These are phyloP conservation scores for Manduca sexta DNA, from an alignment of 1,140 invertebrate genomes.

Conservation along the genomic window DNA sequence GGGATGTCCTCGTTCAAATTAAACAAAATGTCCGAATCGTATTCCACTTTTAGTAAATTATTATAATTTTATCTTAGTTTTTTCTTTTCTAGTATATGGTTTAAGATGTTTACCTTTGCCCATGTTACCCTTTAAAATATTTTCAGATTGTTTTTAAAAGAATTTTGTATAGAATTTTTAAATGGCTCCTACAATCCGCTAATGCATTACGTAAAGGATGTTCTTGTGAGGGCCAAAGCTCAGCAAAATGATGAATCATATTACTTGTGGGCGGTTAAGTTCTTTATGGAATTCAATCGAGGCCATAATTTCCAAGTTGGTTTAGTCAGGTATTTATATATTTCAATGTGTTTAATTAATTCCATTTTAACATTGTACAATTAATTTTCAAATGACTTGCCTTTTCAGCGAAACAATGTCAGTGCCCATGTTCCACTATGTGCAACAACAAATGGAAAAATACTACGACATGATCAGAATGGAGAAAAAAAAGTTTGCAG, in stretches of 20 bases:
- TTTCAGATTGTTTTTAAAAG: constrained; percentile 86
- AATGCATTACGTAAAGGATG: constrained; percentile 86
- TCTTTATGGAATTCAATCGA: constrained; percentile 98
- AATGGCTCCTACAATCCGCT: constrained; percentile 91
- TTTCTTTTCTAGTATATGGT: too few species aligned
- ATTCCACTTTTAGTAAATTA: too few species aligned
- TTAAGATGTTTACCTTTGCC: too few species aligned
- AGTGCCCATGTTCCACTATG: constrained; percentile 92
- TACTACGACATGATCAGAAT: constrained; percentile 90
- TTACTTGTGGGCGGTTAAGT: constrained; percentile 94
- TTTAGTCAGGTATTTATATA: constrained; percentile 82
- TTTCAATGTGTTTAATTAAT: constrained; percentile 14
- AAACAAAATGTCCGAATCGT: too few species aligned
- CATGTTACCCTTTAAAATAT: not conserved
- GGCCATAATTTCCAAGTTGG: constrained; percentile 88
- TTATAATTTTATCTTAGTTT: too few species aligned
- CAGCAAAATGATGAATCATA: constrained; percentile 91
- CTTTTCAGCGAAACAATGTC: constrained; percentile 88
- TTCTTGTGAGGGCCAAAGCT: constrained; percentile 75
- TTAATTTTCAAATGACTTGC: not conserved
- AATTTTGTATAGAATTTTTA: constrained; percentile 95
- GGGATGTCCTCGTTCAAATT: too few species aligned
- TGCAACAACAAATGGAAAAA: constrained; percentile 92
- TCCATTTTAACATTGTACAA: not conserved
- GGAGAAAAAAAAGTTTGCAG: constrained; percentile 88